Evolutionary conservation across 2,113 vertebrate species (phyloP).

Genomic region (Choloepus hoffmanni): DNA sequence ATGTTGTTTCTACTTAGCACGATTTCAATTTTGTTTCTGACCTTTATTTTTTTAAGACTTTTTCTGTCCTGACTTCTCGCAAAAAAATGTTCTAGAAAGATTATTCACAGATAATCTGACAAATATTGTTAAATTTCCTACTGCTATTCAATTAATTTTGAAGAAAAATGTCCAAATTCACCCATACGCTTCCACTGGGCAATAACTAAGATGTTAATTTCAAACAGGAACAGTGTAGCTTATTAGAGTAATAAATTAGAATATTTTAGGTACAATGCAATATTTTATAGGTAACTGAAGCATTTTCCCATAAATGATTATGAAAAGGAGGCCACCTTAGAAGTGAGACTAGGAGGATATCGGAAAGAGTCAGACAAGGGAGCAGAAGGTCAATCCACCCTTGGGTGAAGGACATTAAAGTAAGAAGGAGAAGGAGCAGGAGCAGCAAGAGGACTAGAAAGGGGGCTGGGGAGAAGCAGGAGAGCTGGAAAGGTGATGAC

Average conservation of each 20-base stretch:
- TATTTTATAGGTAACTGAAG: conserved; percentile 75
- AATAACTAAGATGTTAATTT: conserved; percentile 65
- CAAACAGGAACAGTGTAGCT: conserved; percentile 63
- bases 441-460: neutral
- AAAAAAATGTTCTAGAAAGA: neutral
- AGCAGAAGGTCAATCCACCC: fast-evolving
- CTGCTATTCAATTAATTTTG: neutral
- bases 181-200: neutral
- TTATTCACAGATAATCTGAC: neutral
- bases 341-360: neutral
- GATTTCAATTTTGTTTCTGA: neutral
- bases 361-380: neutral
- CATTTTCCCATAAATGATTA: conserved; percentile 20
- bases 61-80: neutral
- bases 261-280: conserved; percentile 75
- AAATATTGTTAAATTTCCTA: neutral
- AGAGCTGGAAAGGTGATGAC: no score
- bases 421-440: neutral
- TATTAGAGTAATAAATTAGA: conserved; percentile 74
- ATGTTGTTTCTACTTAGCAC: neutral
- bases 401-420: neutral
- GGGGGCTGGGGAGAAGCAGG: fast-evolving
- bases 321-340: neutral
- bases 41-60: neutral
- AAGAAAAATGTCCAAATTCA: neutral